Conservation (phyloP, 2,888 invertebrate species). For the Hylaea fasciaria region DNA sequence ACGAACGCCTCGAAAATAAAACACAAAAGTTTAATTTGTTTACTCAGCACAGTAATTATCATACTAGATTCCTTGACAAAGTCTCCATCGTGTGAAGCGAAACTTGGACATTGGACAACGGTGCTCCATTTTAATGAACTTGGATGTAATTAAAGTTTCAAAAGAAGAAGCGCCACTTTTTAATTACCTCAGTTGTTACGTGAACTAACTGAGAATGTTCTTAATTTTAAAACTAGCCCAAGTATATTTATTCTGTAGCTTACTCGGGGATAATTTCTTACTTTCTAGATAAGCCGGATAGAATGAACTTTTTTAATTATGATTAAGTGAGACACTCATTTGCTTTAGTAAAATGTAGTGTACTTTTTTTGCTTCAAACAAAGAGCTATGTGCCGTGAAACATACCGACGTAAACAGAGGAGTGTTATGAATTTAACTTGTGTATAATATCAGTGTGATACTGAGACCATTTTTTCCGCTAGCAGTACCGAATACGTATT, state of each 20-base stretch:
- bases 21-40: conserved; percentile 35
- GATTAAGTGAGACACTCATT: conserved; percentile 19
- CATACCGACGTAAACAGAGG: no score
- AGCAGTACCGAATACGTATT: no score
- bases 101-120: conserved; percentile 40
- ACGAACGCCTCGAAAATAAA: conserved; percentile 11
- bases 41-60: conserved; percentile 39
- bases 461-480: no score
- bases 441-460: no score
- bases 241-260: conserved; percentile 27
- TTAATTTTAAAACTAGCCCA: conserved; percentile 34
- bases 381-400: not conserved
- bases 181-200: conserved; percentile 52
- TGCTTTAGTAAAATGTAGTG: conserved; percentile 3
- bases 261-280: conserved; percentile 16
- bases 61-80: conserved; percentile 42
- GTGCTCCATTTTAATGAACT: conserved; percentile 53
- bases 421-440: no score
- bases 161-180: conserved; percentile 50
- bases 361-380: not conserved
- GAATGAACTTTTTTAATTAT: conserved; percentile 11
- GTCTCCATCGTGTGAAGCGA: conserved; percentile 37
- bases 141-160: conserved; percentile 49
- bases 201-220: conserved; percentile 45
- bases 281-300: conserved; percentile 13